Evolutionary conservation across 2,113 vertebrate genomes (phyloP).

Genomic region (Indri indri): DNA sequence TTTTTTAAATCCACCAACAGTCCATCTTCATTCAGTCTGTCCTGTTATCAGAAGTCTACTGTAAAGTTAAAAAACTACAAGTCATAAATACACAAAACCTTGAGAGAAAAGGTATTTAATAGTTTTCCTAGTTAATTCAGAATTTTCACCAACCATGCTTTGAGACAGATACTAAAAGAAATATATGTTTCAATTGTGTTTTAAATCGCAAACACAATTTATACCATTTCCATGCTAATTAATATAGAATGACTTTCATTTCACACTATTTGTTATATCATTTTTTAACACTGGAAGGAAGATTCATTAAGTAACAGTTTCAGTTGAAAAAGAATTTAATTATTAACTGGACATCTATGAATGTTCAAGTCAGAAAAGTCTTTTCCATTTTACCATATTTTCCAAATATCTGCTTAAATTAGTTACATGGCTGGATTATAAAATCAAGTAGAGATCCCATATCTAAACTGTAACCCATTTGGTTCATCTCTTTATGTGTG

Average conservation of each 20-base stretch:
- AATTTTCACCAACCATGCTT: background rate
- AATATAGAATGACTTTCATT: background rate
- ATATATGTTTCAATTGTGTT: slow-evolving; percentile 6
- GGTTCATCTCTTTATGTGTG: background rate
- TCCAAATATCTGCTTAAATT: background rate
- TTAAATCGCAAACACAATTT: background rate
- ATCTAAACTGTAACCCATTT: background rate
- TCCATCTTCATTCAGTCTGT: background rate
- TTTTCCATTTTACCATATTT: background rate
- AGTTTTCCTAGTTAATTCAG: background rate
- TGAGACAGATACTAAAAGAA: slow-evolving; percentile 10
- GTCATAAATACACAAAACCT: background rate
- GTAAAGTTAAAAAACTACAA: background rate
- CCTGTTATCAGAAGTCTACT: background rate
- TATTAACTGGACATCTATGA: background rate
- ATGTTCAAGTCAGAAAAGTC: background rate
- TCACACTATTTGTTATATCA: background rate
- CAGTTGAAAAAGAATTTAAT: background rate
- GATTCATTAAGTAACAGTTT: background rate
- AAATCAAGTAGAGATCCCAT: background rate
- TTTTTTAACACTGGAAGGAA: background rate
- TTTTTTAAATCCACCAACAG: background rate
- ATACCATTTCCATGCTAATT: background rate
- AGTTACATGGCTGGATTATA: background rate
- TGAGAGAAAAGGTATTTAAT: background rate